These are phyloP conservation scores for Frankliniella intonsa DNA, from an alignment of 2,888 invertebrate species.

Conservation along the genomic window DNA sequence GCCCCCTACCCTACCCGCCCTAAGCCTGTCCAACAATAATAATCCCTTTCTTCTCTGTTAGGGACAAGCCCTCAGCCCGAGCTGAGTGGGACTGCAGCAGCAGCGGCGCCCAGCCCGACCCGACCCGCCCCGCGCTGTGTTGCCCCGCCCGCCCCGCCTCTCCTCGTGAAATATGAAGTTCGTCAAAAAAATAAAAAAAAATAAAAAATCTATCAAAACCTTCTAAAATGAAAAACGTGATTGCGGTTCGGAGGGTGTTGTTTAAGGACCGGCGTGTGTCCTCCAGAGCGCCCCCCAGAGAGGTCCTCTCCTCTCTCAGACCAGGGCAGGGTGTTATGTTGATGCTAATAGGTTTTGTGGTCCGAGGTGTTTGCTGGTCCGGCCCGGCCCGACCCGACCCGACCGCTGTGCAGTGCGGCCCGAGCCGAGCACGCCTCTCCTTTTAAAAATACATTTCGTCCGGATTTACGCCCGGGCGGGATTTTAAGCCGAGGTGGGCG, in stretches of 20 bases:
- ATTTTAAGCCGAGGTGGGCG: not conserved
- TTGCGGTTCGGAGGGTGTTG: not conserved
- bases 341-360: constrained; percentile 6
- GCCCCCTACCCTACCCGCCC: too few relatives aligned
- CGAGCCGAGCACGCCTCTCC: not conserved
- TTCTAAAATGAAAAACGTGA: not conserved
- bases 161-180: too few relatives aligned
- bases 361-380: not conserved
- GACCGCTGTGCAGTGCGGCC: not conserved
- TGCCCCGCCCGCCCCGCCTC: not conserved
- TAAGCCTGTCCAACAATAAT: constrained; percentile 23
- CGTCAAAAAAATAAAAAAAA: too few relatives aligned
- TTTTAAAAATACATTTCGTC: constrained; percentile 22
- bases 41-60: constrained; percentile 9
- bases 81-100: not conserved
- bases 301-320: not conserved
- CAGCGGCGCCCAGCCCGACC: not conserved
- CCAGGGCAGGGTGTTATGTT: not conserved
- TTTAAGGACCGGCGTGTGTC: not conserved
- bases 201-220: not conserved
- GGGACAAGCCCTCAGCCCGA: not conserved
- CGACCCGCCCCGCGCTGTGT: not conserved
- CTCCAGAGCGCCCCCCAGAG: not conserved
- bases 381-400: not conserved
- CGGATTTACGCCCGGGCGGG: not conserved